Evolutionary conservation across 2,888 invertebrate genomes (phyloP), one percentile per base, ranked within the genome.

Genomic region (Entomobrya multifasciata): DNA sequence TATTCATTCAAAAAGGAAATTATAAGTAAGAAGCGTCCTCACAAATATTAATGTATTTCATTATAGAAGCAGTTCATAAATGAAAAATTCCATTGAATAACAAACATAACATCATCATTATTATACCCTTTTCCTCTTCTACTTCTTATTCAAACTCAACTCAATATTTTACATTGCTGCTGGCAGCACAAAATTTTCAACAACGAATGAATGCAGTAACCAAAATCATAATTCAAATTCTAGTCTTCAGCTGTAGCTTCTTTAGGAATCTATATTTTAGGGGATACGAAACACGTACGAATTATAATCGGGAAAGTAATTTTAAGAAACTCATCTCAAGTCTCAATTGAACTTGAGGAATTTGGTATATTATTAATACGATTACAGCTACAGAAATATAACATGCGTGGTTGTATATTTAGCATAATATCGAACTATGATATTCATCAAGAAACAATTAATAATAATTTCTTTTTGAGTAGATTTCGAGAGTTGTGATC

Each of bases 161-260:
- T 36, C 30, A 76, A 62, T 60, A 67, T 47, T 36, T 36, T n/a
- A n/a, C n/a, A n/a, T n/a, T 44, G 70, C 47, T 74, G 82, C 82
- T 76, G 80, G 72, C 78, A 80, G 80, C 80, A 36, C 36, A 36
- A 4, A 36, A 8, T 8, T 36, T 6, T 36, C 57, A 72, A 74
- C 79, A 86, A 55, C 55, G 36, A 67, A 70, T 57, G 55, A 81
- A 82, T 62, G 82, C 62, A 82, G 82, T 74, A 82, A 74, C 62
- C 82, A 82, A 78, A 72, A 67, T 82, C 74, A 82, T 74, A 82
- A 82, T 62, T 82, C 82, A 82, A 74, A 82, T 74, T 74, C 82
- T 41, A 30, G n/a, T n/a, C n/a, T n/a, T n/a, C n/a, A n/a, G 36
- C 36, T 36, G 36, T 36, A n/a, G n/a, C n/a, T n/a, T n/a, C n/a